Conservation (phyloP, 2,113 vertebrate genomes). For the Amia ocellicauda region DNA sequence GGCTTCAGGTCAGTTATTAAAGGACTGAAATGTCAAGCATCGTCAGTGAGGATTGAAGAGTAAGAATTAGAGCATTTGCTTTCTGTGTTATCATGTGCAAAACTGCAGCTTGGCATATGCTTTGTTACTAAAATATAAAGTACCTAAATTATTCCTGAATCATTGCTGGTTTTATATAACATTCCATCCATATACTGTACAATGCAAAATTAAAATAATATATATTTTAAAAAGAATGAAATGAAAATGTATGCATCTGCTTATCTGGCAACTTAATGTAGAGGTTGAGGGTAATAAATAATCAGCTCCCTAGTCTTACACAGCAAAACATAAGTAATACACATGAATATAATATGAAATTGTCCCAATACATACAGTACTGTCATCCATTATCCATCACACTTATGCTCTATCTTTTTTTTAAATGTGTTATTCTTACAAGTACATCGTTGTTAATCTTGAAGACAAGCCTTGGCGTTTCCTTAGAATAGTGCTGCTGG, state of each 20-base stretch:
- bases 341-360: slow-evolving; percentile 43
- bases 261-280: slow-evolving; percentile 11
- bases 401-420: slow-evolving; percentile 67
- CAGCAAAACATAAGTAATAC: slow-evolving; percentile 36
- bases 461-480: slow-evolving; percentile 99
- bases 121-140: not conserved
- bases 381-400: slow-evolving; percentile 41
- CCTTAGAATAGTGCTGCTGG: slow-evolving; percentile 98
- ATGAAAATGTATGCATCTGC: slow-evolving; percentile 20
- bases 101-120: not conserved
- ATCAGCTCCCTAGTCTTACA: slow-evolving; percentile 29
- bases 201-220: not conserved
- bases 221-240: slow-evolving; percentile 18
- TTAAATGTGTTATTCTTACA: slow-evolving; percentile 97
- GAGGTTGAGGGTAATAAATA: slow-evolving; percentile 23
- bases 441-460: slow-evolving; percentile 99
- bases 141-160: too few relatives aligned
- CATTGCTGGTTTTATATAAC: too few relatives aligned
- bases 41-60: not conserved
- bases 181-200: too few relatives aligned
- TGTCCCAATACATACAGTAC: slow-evolving; percentile 27
- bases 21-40: not conserved
- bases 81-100: not conserved
- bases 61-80: not conserved
- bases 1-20: not conserved